Evolutionary conservation across 2,888 invertebrate species (phyloP), one percentile per base, ranked within the genome.

Genomic region (Pachymerium ferrugineum): DNA sequence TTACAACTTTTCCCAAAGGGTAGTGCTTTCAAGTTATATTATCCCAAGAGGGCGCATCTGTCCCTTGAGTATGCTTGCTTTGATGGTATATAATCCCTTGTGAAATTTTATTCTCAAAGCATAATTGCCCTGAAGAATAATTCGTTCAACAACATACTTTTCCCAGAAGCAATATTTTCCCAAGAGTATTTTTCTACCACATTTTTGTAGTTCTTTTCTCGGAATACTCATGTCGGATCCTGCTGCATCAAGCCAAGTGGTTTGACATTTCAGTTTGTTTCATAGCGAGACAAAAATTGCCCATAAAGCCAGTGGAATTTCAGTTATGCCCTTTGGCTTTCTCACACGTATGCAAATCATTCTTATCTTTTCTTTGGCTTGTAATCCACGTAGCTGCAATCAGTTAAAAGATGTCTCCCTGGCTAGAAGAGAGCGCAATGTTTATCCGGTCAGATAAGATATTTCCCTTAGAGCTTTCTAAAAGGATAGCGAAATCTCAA

Each of bases 301-400:
- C 62, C 62, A 62, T 62, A 62, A 62, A 62, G 25, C 28, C 62
- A 54, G 19, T 54, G 47, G 22, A 62, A 28, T 62, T 62, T 62
- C 62, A 62, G 25, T 62, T 62, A 25, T 28, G 14, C 62, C 62
- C 62, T 10, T 38, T 62, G 62, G 28, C 62, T 62, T 62, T 62
- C 62, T 62, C 28, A 25, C 25, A 62, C 62, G 25, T 62, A 62
- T 62, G 62, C 62, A 62, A 62, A 62, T 62, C 62, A 62, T 62
- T 62, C 62, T 62, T 62, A 62, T 62, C 62, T 62, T 14, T 25
- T 28, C 62, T 62, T n/a, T n/a, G 62, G 62, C 28, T 62, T 28
- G 62, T 62, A 28, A 62, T 62, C 62, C 62, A 62, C 28, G 28
- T 22, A 62, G 25, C 28, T 62, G 62, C 62, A 25, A 62, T 62